Percentiles rank a stretch among this genome's conserved stretches.
phyloP scores from a whole-genome alignment of 2,113 vertebrate species.

The Euleptes europaea region DNA sequence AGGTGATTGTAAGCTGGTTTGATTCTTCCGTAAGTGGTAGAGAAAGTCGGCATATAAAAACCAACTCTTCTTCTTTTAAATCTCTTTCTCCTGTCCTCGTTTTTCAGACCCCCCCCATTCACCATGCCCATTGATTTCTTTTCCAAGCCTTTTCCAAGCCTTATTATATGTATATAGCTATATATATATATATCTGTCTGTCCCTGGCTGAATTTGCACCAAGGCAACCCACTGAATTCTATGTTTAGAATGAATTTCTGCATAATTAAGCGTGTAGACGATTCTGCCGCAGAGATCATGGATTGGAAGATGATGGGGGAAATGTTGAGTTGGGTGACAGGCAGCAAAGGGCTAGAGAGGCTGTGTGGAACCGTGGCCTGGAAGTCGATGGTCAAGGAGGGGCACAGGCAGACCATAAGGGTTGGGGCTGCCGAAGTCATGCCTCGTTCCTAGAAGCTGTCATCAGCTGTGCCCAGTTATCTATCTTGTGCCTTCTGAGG shows the following conservation, averaged over 20 bases:
- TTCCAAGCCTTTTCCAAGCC: background rate
- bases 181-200: background rate
- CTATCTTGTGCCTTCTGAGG: background rate
- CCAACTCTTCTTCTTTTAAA: too few species aligned
- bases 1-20: too few species aligned
- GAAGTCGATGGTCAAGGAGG: background rate
- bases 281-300: background rate
- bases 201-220: background rate
- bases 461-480: background rate
- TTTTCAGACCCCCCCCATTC: background rate
- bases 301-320: background rate
- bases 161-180: background rate
- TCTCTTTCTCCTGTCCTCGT: background rate
- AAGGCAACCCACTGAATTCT: constrained; percentile 2
- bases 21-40: too few species aligned
- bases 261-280: background rate
- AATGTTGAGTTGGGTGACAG: background rate
- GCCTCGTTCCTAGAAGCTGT: background rate
- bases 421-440: too few species aligned
- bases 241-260: constrained; percentile 2
- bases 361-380: background rate
- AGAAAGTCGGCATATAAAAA: too few species aligned
- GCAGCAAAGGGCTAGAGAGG: background rate
- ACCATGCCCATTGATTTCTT: too few species aligned
- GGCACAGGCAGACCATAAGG: too few species aligned